Evolutionary conservation across 2,888 invertebrate species (phyloP), one percentile per base, ranked within the genome.

Genomic region (Nomada fucata): DNA sequence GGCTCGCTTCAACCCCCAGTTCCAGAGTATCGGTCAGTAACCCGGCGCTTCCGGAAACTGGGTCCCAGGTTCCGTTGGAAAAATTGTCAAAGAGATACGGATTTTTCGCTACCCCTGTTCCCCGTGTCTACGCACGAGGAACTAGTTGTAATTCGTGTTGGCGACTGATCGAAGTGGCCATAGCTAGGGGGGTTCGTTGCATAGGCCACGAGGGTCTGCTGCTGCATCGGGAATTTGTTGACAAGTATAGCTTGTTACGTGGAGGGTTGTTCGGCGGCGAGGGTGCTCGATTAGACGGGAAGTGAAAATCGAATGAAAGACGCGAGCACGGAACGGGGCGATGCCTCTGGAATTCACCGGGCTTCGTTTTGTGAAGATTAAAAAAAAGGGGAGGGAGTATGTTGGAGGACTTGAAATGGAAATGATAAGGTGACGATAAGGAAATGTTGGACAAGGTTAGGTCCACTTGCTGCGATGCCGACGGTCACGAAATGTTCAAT

Each of bases 11-110:
- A 65, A 10, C n/a, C 47, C 69, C 53, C 59, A 68, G 9, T 53
- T 4, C 11, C 15, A 20, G 44, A 50, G 18, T 47, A 11, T 44
- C 68, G 86, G 81, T 83, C 84, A 76, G 64, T 87, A 84, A 87
- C 79, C 77, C 76, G 53, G 50, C 52, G 36, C 20, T 42, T 26
- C 20, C 18, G 20, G 61, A n/a, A 74, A 68, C 73, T 63, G 44
- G 26, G 65, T 83, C 55, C 57, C 57, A 18, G 23, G 11, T 47
- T 26, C 26, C 47, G 18, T 18, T 10, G 4, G 10, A 15, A 10
- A 50, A 44, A 61, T n/a, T 23, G 20, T 36, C 36, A 36, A 5
- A 36, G 7, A 7, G 7, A 36, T n/a, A 59, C 29, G 23, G 75
- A 76, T 60, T 71, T 86, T 77, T 79, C 70, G 55, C 72, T 42